phyloP scores from a whole-genome alignment of 1,140 invertebrate genomes.

The Camponotus vicinus region DNA sequence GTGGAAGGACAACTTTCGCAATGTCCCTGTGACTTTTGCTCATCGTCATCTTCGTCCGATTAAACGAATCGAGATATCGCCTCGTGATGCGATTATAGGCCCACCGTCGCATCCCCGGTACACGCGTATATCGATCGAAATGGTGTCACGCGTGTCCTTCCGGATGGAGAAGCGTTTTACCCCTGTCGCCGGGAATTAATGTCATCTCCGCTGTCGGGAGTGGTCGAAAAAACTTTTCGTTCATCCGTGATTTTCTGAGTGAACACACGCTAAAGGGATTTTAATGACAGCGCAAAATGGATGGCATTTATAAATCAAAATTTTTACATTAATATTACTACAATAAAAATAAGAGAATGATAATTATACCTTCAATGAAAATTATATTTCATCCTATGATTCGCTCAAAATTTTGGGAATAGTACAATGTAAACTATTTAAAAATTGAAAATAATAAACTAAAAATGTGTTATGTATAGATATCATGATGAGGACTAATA shows the following conservation, averaged over 20 bases:
- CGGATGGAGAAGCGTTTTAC: constrained; percentile 40
- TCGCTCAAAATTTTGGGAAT: neutral
- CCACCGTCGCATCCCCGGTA: constrained; percentile 20
- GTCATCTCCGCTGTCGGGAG: constrained; percentile 15
- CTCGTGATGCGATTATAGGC: constrained; percentile 43
- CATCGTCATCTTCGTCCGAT: constrained; percentile 44
- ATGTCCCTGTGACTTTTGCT: constrained; percentile 21
- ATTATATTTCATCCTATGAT: neutral
- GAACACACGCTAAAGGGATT: constrained; percentile 8
- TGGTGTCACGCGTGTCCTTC: constrained; percentile 52
- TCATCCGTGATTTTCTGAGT: constrained; percentile 36
- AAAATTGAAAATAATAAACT: neutral
- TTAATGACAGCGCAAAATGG: neutral
- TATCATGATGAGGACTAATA: neutral
- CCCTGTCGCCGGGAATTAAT: constrained; percentile 58
- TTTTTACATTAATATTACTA: neutral
- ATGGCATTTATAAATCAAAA: neutral
- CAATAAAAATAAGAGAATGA: neutral
- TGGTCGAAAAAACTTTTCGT: constrained; percentile 13
- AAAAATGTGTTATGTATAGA: neutral
- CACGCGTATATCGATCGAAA: constrained; percentile 67
- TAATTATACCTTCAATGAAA: neutral
- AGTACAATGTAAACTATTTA: neutral
- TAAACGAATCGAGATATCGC: constrained; percentile 66
- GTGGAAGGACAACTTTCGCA: constrained; percentile 22